A percentile compares a stretch with the other conserved stretches of the same genome.
phyloP scores from a whole-genome alignment of 1,140 invertebrate genomes.

The Aleiodes sp. region DNA sequence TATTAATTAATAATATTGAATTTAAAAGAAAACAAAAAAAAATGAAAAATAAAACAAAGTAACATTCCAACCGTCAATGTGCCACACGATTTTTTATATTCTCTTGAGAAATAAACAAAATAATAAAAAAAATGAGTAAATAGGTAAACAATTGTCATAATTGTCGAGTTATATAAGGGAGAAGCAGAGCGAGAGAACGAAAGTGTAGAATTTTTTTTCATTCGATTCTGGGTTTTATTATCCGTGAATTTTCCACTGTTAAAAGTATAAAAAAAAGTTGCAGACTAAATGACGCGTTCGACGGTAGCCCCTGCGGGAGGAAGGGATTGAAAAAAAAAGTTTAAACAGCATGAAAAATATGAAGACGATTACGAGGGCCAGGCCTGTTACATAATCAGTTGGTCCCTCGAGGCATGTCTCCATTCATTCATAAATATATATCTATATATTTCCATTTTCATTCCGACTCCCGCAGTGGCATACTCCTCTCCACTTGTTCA shows the following conservation, averaged over 20 bases:
- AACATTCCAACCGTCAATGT: conserved; percentile 68
- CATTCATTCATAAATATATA: not conserved
- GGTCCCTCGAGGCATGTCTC: not conserved
- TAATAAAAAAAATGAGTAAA: conserved; percentile 26
- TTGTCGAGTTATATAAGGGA: conserved; percentile 22
- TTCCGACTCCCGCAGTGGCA: conserved; percentile 8
- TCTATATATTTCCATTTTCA: not conserved
- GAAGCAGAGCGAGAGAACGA: conserved; percentile 7
- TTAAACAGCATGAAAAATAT: conserved; percentile 23
- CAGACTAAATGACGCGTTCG: conserved; percentile 10
- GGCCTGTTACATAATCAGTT: not conserved
- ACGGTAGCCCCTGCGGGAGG: conserved; percentile 17
- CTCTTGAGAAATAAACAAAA: conserved; percentile 50
- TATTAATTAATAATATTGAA: conserved; percentile 54
- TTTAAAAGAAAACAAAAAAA: conserved; percentile 40
- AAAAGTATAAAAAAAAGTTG: not conserved
- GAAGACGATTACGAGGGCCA: not conserved
- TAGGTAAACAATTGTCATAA: conserved; percentile 26
- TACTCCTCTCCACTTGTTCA: conserved; percentile 8
- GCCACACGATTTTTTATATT: conserved; percentile 67
- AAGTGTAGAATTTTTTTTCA: not conserved
- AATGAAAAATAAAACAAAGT: conserved; percentile 55
- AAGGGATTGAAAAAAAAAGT: conserved; percentile 21
- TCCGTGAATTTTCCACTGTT: conserved; percentile 15
- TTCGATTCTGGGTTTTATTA: conserved; percentile 11